Percentiles rank a stretch among this genome's conserved stretches.
phyloP scores from a whole-genome alignment of 92 coral and sea anemone species.

The Diadumene lineata region DNA sequence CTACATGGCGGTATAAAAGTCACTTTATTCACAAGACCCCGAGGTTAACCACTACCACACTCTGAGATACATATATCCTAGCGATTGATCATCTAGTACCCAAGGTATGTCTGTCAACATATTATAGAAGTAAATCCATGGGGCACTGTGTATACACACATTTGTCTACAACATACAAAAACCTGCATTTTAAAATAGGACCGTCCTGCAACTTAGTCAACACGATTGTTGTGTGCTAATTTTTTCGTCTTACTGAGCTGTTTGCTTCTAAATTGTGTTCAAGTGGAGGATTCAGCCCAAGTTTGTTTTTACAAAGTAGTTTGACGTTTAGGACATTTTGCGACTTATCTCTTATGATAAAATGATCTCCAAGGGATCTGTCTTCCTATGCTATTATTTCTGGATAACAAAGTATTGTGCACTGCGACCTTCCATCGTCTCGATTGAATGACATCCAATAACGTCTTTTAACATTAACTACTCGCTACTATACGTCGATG shows the following conservation, averaged over 20 bases:
- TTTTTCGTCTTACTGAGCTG: conserved; percentile 19
- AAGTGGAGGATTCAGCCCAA: conserved; percentile 31
- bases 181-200: conserved; percentile 18
- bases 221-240: conserved; percentile 6
- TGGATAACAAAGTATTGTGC: background rate
- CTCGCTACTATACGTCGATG: too few species aligned
- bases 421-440: background rate
- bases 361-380: conserved; percentile 16
- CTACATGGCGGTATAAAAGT: conserved; percentile 32
- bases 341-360: conserved; percentile 31
- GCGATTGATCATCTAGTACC: background rate
- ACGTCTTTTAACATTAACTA: too few species aligned
- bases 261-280: conserved; percentile 11
- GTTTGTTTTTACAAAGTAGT: conserved; percentile 24
- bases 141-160: background rate
- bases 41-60: conserved; percentile 24
- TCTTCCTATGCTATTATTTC: background rate
- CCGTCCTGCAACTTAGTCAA: conserved; percentile 10
- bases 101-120: background rate
- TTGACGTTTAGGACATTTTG: conserved; percentile 27
- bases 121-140: background rate
- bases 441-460: background rate
- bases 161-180: too few species aligned
- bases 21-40: conserved; percentile 28
- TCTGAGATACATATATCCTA: conserved; percentile 14